These are phyloP conservation scores for Arrhamphus sclerolepis DNA, from an alignment of 2,797 vertebrate species.

Conservation along the genomic window DNA sequence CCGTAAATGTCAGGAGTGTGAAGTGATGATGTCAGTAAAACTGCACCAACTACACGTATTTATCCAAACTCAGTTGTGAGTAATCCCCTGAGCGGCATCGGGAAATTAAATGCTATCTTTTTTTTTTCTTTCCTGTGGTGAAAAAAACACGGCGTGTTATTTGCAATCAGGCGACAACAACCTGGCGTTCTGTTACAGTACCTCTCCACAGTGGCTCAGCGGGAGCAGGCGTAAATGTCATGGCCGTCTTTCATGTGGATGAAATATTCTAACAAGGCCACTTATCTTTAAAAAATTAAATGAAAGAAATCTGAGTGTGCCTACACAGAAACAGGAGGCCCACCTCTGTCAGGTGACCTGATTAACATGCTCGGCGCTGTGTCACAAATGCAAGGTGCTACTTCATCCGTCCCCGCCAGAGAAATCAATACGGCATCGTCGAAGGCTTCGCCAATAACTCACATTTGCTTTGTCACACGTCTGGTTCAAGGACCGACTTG, in stretches of 20 bases:
- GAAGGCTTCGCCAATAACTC: conserved; percentile 62
- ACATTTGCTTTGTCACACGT: conserved; percentile 53
- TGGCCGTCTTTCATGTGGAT: conserved; percentile 23
- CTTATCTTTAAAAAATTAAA: conserved; percentile 5
- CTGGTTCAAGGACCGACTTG: conserved; percentile 55
- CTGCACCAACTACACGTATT: conserved; percentile 16
- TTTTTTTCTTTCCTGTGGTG: conserved; percentile 2
- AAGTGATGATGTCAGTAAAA: conserved; percentile 32
- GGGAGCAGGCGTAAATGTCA: conserved; percentile 47
- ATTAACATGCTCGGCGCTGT: conserved; percentile 62
- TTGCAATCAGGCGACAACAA: conserved; percentile 24
- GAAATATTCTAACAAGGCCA: conserved; percentile 43
- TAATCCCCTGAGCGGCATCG: conserved; percentile 33
- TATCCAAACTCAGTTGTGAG: conserved; percentile 29
- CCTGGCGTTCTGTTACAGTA: not conserved
- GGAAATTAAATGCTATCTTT: conserved; percentile 40
- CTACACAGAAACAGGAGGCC: conserved; percentile 11
- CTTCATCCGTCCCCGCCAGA: conserved; percentile 62
- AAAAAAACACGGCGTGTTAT: conserved; percentile 7
- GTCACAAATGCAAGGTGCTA: conserved; percentile 43
- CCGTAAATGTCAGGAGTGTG: conserved; percentile 34
- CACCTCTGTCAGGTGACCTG: conserved; percentile 28
- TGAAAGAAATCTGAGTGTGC: not conserved
- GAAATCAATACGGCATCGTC: conserved; percentile 71
- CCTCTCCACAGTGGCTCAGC: conserved; percentile 20